Conservation (phyloP, 2,797 vertebrate species). For the Anisognathus igniventris region DNA sequence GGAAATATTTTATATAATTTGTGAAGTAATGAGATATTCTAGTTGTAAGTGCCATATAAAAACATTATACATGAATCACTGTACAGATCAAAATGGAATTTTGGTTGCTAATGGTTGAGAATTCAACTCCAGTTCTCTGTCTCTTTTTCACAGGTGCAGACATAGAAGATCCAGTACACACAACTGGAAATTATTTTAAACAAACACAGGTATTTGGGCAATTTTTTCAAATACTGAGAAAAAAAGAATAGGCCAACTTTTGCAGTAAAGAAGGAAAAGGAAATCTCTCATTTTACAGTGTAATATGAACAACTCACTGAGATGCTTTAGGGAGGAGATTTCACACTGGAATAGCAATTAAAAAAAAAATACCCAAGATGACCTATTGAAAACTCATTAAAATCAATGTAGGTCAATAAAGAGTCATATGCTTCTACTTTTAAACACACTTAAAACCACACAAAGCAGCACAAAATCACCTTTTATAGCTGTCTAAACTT, state of each 20-base stretch:
- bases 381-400: slow-evolving; percentile 58
- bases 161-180: not conserved
- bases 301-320: slow-evolving; percentile 6
- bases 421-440: slow-evolving; percentile 45
- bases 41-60: not conserved
- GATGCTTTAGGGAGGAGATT: not conserved
- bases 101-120: not conserved
- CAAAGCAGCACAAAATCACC: slow-evolving; percentile 11
- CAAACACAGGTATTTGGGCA: not conserved
- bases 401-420: slow-evolving; percentile 39
- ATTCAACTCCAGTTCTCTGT: not conserved
- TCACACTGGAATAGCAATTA: not conserved
- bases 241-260: not conserved
- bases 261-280: not conserved
- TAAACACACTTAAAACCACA: slow-evolving; percentile 33
- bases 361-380: not conserved
- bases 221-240: not conserved
- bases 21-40: not conserved
- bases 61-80: not conserved
- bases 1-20: not conserved
- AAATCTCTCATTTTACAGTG: slow-evolving; percentile 13
- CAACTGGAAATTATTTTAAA: not conserved
- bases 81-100: not conserved
- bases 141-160: not conserved
- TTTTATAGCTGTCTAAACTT: slow-evolving; percentile 50